phyloP scores from a whole-genome alignment of 2,888 invertebrate species.

The Caenorhabditis virilis region DNA sequence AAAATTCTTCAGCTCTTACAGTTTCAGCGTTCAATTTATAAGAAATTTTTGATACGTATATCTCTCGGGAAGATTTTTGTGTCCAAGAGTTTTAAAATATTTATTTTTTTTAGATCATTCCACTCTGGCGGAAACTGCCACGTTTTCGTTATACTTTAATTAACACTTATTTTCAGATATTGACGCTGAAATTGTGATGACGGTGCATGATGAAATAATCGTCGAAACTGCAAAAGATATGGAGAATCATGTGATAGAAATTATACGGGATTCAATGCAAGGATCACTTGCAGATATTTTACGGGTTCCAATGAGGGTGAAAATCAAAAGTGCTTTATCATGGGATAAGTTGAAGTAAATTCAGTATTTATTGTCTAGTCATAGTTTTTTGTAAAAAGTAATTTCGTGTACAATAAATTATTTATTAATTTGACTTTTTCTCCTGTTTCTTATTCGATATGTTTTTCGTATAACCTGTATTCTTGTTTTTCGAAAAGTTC shows the following conservation, averaged over 20 bases:
- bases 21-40: too few species aligned
- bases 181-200: constrained; percentile 77
- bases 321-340: constrained; percentile 30
- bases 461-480: too few species aligned
- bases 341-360: constrained; percentile 41
- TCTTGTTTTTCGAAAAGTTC: not conserved
- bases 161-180: constrained; percentile 34
- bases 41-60: too few species aligned
- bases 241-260: constrained; percentile 55
- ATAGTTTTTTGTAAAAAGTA: not conserved
- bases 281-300: constrained; percentile 25
- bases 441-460: constrained; percentile 5
- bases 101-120: too few species aligned
- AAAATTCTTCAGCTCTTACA: too few species aligned
- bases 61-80: too few species aligned
- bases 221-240: constrained; percentile 81
- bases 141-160: too few species aligned
- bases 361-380: not conserved
- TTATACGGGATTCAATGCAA: constrained; percentile 40
- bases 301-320: constrained; percentile 45
- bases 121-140: too few species aligned
- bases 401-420: constrained; percentile 1
- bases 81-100: too few species aligned
- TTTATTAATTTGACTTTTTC: not conserved
- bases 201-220: constrained; percentile 93